These are phyloP conservation scores for Ginglymostoma cirratum DNA, from an alignment of 2,113 vertebrate species.

Conservation along the genomic window DNA sequence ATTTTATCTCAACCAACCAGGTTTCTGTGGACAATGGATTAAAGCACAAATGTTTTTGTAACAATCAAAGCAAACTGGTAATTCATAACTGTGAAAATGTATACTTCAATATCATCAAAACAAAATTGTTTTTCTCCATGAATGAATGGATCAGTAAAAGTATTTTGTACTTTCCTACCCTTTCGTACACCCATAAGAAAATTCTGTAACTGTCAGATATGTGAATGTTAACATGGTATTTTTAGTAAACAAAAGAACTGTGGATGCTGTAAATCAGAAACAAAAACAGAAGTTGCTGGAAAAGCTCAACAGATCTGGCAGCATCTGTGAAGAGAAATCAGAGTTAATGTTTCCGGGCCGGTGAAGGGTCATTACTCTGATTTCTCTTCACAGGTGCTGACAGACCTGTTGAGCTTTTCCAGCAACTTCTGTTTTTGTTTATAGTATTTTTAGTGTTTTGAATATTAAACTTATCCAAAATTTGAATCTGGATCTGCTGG, in stretches of 20 bases:
- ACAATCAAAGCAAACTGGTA: not conserved
- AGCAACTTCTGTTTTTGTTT: too few relatives aligned
- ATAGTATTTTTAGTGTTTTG: not conserved
- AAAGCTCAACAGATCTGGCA: too few relatives aligned
- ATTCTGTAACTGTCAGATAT: not conserved
- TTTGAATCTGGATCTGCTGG: not conserved
- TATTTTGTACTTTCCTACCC: not conserved
- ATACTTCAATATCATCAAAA: not conserved
- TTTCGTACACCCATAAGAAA: not conserved
- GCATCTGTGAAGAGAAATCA: too few relatives aligned
- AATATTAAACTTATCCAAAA: not conserved
- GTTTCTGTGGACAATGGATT: not conserved
- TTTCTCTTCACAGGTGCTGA: too few relatives aligned
- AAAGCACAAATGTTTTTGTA: constrained; percentile 1
- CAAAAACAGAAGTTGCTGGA: too few relatives aligned
- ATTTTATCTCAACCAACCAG: constrained; percentile 24
- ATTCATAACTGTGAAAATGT: constrained; percentile 23
- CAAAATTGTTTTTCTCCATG: not conserved
- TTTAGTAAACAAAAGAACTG: not conserved
- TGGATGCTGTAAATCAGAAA: too few relatives aligned
- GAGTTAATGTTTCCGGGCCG: too few relatives aligned
- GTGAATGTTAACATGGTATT: not conserved
- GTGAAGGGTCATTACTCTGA: too few relatives aligned
- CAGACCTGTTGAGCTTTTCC: too few relatives aligned
- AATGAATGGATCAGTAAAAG: not conserved